These are phyloP conservation scores for Lamproptera curius DNA, from an alignment of 2,888 invertebrate genomes.

Conservation along the genomic window DNA sequence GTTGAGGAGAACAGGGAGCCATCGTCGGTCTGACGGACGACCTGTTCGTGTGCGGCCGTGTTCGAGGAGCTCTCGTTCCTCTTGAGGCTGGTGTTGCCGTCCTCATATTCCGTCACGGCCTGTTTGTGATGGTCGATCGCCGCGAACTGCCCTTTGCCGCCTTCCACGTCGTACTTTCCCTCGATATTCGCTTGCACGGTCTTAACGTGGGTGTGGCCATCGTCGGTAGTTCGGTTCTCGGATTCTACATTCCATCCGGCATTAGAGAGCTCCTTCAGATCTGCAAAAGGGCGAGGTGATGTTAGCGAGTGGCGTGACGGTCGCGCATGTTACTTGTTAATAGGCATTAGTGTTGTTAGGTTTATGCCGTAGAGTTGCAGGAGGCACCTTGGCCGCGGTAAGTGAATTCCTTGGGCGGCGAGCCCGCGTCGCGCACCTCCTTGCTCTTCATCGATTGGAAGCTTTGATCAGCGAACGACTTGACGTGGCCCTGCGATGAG, in stretches of 20 bases:
- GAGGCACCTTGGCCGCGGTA: slow-evolving; percentile 71
- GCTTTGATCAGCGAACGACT: slow-evolving; percentile 85
- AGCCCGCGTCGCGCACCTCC: slow-evolving; percentile 87
- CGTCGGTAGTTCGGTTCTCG: slow-evolving; percentile 79
- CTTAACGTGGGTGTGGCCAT: slow-evolving; percentile 80
- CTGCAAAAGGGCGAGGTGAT: slow-evolving; percentile 41
- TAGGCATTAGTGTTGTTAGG: slow-evolving; percentile 63
- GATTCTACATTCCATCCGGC: slow-evolving; percentile 84
- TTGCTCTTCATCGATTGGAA: slow-evolving; percentile 88
- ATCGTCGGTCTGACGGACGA: slow-evolving; percentile 58
- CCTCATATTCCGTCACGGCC: slow-evolving; percentile 64
- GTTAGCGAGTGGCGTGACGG: not conserved
- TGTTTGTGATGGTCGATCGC: slow-evolving; percentile 80
- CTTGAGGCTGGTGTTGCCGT: slow-evolving; percentile 60
- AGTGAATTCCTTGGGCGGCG: slow-evolving; percentile 81
- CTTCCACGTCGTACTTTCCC: slow-evolving; percentile 80
- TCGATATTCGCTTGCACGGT: slow-evolving; percentile 81
- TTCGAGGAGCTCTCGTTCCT: slow-evolving; percentile 56
- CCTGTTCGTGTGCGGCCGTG: slow-evolving; percentile 59
- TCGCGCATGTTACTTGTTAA: slow-evolving; percentile 45
- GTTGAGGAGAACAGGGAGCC: slow-evolving; percentile 56
- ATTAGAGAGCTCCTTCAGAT: slow-evolving; percentile 67
- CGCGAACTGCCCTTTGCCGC: slow-evolving; percentile 81
- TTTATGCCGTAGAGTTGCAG: slow-evolving; percentile 41
- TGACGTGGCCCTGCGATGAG: slow-evolving; percentile 79